Conservation (phyloP, 30 jellyfish, hydroid and myxozoan genomes). For the Hydractinia echinata region DNA sequence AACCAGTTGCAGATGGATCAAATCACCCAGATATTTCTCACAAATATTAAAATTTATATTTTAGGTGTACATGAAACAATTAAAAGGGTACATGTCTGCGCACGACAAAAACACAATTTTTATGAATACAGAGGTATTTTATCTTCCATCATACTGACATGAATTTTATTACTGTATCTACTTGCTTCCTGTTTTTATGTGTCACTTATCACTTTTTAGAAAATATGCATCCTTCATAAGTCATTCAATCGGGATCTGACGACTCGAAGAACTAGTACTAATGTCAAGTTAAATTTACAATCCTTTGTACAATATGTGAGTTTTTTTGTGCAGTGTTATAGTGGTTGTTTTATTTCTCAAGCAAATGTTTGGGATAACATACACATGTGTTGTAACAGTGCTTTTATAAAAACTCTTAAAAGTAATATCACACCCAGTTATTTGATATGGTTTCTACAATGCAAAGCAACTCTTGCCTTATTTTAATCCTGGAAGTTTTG, state of each 20-base stretch:
- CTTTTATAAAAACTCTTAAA: too few species aligned
- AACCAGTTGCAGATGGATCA: not conserved
- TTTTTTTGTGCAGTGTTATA: not conserved
- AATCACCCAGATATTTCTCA: not conserved
- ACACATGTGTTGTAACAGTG: too few species aligned
- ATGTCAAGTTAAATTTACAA: conserved; percentile 19
- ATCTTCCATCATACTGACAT: not conserved
- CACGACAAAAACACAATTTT: conserved; percentile 62
- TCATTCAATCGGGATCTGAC: conserved; percentile 24
- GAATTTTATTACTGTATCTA: not conserved
- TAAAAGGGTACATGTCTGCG: conserved; percentile 48
- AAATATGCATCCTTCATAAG: conserved; percentile 5
- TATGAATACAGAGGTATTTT: conserved; percentile 80
- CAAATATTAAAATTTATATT: not conserved
- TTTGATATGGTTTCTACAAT: too few species aligned
- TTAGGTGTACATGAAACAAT: conserved; percentile 66
- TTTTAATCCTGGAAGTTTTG: not conserved
- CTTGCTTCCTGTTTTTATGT: not conserved
- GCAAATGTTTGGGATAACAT: too few species aligned
- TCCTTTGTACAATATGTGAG: conserved; percentile 28
- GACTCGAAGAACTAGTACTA: conserved; percentile 19
- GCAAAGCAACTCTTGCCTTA: not conserved
- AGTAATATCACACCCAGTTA: too few species aligned
- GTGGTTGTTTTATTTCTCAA: too few species aligned
- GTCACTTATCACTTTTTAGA: not conserved